Percentiles rank a stretch among this genome's conserved stretches.
Conservation (phyloP, 2,888 invertebrate genomes). For the Periphyllus acericola region DNA sequence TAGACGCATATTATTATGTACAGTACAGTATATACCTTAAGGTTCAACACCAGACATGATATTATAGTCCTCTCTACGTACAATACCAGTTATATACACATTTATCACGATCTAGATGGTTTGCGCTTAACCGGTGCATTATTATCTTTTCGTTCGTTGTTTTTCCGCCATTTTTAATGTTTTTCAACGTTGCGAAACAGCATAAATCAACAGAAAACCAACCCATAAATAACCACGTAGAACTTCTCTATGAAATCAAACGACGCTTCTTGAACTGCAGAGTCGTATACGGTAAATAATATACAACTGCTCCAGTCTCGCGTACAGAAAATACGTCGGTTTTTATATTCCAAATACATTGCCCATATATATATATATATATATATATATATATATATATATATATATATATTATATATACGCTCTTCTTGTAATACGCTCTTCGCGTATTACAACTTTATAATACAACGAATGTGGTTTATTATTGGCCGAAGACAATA, state of each 20-base stretch:
- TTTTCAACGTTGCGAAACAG: slow-evolving; percentile 32
- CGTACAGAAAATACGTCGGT: not conserved
- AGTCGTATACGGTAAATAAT: slow-evolving; percentile 24
- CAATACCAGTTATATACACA: not conserved
- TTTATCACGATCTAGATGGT: slow-evolving; percentile 37
- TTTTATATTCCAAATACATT: slow-evolving; percentile 40
- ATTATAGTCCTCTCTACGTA: no score
- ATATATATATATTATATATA: not conserved
- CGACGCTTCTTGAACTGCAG: slow-evolving; percentile 23
- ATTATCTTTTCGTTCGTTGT: slow-evolving; percentile 35
- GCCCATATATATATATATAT: not conserved
- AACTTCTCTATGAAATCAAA: slow-evolving; percentile 43
- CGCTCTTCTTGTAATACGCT: no score
- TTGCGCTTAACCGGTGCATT: slow-evolving; percentile 13
- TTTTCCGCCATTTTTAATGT: slow-evolving; percentile 46
- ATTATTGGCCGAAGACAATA: slow-evolving; percentile 7
- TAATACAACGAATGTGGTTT: slow-evolving; percentile 10
- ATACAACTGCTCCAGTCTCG: slow-evolving; percentile 27
- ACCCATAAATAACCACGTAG: slow-evolving; percentile 47
- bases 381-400: not conserved
- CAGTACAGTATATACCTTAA: not conserved
- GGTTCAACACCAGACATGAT: not conserved
- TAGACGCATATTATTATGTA: not conserved
- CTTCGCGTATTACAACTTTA: slow-evolving; percentile 14
- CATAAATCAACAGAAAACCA: slow-evolving; percentile 45